Evolutionary conservation across 2,888 invertebrate genomes (phyloP).

Genomic region (Agrypnus murinus): DNA sequence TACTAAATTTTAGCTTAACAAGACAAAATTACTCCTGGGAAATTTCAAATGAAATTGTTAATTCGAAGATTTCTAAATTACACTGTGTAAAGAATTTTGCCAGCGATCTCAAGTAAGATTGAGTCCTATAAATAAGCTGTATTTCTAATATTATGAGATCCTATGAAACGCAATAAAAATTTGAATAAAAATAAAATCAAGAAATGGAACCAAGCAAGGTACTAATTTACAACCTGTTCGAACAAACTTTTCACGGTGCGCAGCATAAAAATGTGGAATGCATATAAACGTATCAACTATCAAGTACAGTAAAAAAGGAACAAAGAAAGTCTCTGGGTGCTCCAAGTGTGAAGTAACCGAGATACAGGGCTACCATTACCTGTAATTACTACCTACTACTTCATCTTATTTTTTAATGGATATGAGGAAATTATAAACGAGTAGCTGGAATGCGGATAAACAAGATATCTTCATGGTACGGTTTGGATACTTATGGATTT

Average conservation of each 20-base stretch:
- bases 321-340: conserved; percentile 5
- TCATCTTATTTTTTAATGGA: conserved; percentile 34
- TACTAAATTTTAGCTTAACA: no score
- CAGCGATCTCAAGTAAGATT: no score
- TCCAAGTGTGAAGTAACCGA: conserved; percentile 37
- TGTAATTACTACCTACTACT: conserved; percentile 40
- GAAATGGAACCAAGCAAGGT: no score
- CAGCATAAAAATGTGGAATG: conserved; percentile 12
- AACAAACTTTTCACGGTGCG: conserved; percentile 2
- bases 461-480: conserved; percentile 22
- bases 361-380: conserved; percentile 41
- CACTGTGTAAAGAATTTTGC: no score
- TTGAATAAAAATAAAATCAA: no score
- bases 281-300: conserved; percentile 23
- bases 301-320: not conserved
- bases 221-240: conserved; percentile 1
- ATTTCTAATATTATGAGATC: no score
- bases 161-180: no score
- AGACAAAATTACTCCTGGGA: no score
- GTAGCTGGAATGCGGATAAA: conserved; percentile 42
- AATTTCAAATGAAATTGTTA: no score
- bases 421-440: conserved; percentile 33
- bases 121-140: no score
- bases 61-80: no score
- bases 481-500: conserved; percentile 5